Conservation (phyloP, 2,797 vertebrate species). For the Rhynchotus rufescens region DNA sequence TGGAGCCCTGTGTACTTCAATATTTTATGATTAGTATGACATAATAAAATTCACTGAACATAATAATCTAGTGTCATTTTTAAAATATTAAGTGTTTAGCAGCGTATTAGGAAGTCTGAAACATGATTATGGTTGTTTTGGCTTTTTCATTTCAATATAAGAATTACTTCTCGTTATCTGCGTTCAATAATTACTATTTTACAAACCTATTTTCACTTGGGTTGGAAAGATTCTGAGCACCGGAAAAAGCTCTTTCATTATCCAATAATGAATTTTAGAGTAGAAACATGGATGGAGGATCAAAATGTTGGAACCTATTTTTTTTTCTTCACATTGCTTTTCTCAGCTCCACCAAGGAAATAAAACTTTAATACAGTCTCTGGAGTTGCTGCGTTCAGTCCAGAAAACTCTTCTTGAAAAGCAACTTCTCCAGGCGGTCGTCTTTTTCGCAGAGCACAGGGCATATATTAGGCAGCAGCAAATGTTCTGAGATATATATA, state of each 20-base stretch:
- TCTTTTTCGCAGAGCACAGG: background rate
- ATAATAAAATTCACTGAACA: background rate
- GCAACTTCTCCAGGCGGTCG: background rate
- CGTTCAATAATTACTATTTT: constrained; percentile 32
- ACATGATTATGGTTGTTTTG: background rate
- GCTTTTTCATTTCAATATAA: background rate
- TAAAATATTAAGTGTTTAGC: constrained; percentile 13
- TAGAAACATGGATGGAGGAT: rapidly evolving
- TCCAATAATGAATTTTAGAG: background rate
- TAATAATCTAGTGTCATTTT: background rate
- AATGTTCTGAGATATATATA: background rate
- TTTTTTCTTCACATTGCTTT: background rate
- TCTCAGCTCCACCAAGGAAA: background rate
- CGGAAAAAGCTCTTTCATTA: background rate
- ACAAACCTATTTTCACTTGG: constrained; percentile 1
- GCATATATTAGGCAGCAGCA: background rate
- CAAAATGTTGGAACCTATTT: background rate
- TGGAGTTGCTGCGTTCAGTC: background rate
- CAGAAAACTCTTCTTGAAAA: background rate
- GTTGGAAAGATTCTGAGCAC: background rate
- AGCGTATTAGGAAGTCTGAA: background rate
- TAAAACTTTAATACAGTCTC: background rate
- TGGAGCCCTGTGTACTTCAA: background rate
- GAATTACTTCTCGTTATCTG: background rate
- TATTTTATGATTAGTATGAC: background rate